phyloP scores from a whole-genome alignment of 1,140 invertebrate species.

The Anadara kagoshimensis region DNA sequence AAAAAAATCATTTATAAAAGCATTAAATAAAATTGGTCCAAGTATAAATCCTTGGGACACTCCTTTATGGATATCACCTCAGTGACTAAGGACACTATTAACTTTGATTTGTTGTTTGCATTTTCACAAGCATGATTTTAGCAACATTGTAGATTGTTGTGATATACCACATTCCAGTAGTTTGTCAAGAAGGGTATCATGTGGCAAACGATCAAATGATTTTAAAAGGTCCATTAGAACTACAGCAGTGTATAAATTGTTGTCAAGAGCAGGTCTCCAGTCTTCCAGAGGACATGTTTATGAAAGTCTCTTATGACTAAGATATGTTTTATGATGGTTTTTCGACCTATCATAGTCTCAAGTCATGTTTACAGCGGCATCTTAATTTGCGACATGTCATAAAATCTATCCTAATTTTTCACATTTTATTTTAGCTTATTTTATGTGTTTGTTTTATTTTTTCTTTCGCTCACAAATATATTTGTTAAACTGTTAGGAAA shows the following conservation, averaged over 20 bases:
- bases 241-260: constrained; percentile 1
- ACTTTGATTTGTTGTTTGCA: constrained; percentile 22
- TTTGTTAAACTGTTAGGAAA: too few species aligned
- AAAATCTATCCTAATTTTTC: too few species aligned
- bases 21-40: constrained; percentile 18
- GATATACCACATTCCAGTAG: not conserved
- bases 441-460: too few species aligned
- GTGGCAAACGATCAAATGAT: constrained; percentile 6
- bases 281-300: constrained; percentile 3
- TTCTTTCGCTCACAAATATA: too few species aligned
- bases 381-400: too few species aligned
- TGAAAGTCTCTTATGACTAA: too few species aligned
- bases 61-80: constrained; percentile 7
- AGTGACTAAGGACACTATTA: not conserved
- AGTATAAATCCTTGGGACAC: constrained; percentile 27
- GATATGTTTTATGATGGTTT: too few species aligned
- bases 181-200: constrained; percentile 1
- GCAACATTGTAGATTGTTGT: not conserved
- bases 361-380: too few species aligned
- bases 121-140: constrained; percentile 13
- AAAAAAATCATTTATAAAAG: constrained; percentile 28
- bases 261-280: constrained; percentile 6
- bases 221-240: not conserved
- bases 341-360: too few species aligned
- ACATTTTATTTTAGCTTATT: too few species aligned